Percentiles rank a stretch among this genome's conserved stretches.
These are phyloP conservation scores for Gallinago paraguaiae DNA, from an alignment of 2,113 vertebrate species.

Conservation along the genomic window DNA sequence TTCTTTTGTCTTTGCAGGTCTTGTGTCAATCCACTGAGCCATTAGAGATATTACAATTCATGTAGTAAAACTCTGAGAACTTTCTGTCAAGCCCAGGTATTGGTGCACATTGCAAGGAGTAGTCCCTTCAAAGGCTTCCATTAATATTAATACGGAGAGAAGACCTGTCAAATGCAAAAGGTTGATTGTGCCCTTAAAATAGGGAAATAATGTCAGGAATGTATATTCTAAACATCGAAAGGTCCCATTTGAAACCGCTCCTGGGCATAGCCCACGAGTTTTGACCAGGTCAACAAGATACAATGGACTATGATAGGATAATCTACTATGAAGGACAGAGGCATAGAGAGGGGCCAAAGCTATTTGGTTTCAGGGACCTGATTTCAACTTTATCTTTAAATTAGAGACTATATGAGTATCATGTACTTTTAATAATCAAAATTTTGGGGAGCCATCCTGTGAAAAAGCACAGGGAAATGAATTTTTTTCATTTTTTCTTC, in stretches of 20 bases:
- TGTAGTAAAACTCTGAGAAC: neutral
- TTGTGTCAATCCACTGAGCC: neutral
- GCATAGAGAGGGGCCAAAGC: neutral
- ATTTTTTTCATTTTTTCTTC: neutral
- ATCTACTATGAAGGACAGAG: rapidly evolving
- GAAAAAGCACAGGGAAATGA: neutral
- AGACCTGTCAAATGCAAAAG: neutral
- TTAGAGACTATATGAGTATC: neutral
- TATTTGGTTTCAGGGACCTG: neutral
- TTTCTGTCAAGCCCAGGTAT: neutral
- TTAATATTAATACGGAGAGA: neutral
- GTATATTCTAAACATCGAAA: neutral
- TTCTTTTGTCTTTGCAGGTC: neutral
- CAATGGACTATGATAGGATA: neutral
- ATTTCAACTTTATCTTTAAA: neutral
- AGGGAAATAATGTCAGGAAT: neutral
- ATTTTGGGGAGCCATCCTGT: neutral
- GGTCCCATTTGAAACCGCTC: neutral
- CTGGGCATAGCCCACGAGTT: neutral
- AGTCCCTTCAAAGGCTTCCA: neutral
- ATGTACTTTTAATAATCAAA: neutral
- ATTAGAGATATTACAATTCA: neutral
- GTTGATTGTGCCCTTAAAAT: neutral
- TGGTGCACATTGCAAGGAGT: neutral
- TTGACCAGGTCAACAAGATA: neutral